phyloP scores from a whole-genome alignment of 2,888 invertebrate species.

The Lasius platythorax region DNA sequence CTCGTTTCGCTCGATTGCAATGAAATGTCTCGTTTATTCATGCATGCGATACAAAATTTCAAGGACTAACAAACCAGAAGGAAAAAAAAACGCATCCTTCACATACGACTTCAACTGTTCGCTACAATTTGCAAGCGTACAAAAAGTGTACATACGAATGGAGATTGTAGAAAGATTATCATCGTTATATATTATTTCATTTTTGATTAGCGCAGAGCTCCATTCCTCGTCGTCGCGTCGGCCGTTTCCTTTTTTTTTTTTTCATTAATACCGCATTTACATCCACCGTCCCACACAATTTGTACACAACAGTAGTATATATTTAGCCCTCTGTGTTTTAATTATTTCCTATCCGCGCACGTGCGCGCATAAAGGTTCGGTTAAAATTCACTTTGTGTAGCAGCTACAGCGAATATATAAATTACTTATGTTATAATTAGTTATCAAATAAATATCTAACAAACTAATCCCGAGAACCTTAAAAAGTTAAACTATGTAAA shows the following conservation, averaged over 20 bases:
- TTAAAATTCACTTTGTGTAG: constrained; percentile 21
- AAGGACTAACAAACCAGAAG: constrained; percentile 51
- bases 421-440: neutral
- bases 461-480: constrained; percentile 32
- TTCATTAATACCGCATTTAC: constrained; percentile 38
- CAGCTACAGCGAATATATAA: constrained; percentile 39
- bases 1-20: constrained; percentile 25
- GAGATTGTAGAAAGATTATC: constrained; percentile 57
- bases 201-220: constrained; percentile 53
- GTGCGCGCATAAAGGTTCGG: constrained; percentile 13
- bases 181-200: constrained; percentile 36
- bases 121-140: constrained; percentile 55
- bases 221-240: constrained; percentile 44
- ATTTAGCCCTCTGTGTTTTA: constrained; percentile 51
- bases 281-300: constrained; percentile 31
- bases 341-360: constrained; percentile 25
- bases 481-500: constrained; percentile 26
- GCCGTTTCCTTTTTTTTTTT: constrained; percentile 32
- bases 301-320: constrained; percentile 44
- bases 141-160: constrained; percentile 57
- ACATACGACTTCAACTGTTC: constrained; percentile 45
- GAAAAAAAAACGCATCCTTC: constrained; percentile 44
- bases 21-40: constrained; percentile 54
- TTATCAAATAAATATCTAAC: constrained; percentile 43
- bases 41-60: constrained; percentile 57